Base-by-base conservation (phyloP, 1,140 invertebrate genomes). In the Radopholus similis region DNA sequence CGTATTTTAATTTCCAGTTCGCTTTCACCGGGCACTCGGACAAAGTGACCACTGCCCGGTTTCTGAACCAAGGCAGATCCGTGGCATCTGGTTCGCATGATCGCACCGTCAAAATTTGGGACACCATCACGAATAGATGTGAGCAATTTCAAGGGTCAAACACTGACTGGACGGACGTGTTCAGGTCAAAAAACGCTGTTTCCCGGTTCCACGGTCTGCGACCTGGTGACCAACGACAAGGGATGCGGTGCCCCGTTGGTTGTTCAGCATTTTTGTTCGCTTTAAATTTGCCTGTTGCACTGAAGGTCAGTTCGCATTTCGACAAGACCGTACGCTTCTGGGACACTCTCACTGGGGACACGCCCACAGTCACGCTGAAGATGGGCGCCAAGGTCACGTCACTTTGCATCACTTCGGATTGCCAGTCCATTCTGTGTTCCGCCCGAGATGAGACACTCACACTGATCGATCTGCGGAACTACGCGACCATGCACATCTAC, bases 301-400 rank as follows among this genome's bases (percentile, higher is more conserved):
- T 59, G 6, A 13, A 62, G 59, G 93, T 97, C 68, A 95, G 93
- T 75, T 93, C 93, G 15, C 95, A 98, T 86, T 96, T 92, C 84
- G 95, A 98, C 85, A 96, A 95, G 84, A 89, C 88, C 74, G 91
- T 97, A 76, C 87, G 94, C 40, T 96, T 97, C 84, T 97, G 94
- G 93, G 95, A 98, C 80, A 89, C 89, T 66, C 87, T 93, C 76
- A 80, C 59, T 1, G 28, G 47, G 13, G 86, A 87, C 30, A 78
- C 67, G 26, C 89, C 89, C 67, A 80, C 79, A 35, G 86, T 91
- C 81, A 90, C 94, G 83, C 90, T 97, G 66, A 80, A 90, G 44
- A 86, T 97, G 23, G 90, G 92, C 81, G 93, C 91, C 47, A 93
- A 92, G 87, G 89, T 97, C 44, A 97, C 94, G 5, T 97, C 94